These are phyloP conservation scores for Acanthoscelides obtectus DNA, from an alignment of 2,888 invertebrate species.

Conservation along the genomic window DNA sequence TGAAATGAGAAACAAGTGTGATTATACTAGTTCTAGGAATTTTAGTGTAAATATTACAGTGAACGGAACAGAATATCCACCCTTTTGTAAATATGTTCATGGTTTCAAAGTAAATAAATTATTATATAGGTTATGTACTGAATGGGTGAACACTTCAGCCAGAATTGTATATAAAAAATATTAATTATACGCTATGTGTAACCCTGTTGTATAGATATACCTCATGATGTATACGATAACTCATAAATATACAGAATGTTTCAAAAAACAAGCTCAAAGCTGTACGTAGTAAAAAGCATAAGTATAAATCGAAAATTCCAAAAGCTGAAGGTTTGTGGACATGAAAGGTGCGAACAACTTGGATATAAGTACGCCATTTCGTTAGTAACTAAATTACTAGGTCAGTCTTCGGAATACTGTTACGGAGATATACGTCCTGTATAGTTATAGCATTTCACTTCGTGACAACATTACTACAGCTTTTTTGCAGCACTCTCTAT, in stretches of 20 bases:
- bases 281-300: too few relatives aligned
- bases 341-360: too few relatives aligned
- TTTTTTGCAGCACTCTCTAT: background rate
- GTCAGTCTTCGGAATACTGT: too few relatives aligned
- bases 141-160: slow-evolving; percentile 34
- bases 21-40: slow-evolving; percentile 34
- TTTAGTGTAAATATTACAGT: slow-evolving; percentile 40
- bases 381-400: too few relatives aligned
- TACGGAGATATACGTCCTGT: too few relatives aligned
- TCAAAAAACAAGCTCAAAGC: too few relatives aligned
- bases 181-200: slow-evolving; percentile 7
- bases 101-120: slow-evolving; percentile 35
- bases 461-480: background rate
- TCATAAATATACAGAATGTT: background rate
- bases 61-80: slow-evolving; percentile 30
- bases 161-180: slow-evolving; percentile 31
- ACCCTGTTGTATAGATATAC: slow-evolving; percentile 22
- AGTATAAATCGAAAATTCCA: background rate
- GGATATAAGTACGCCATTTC: too few relatives aligned
- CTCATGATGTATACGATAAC: slow-evolving; percentile 11
- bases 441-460: too few relatives aligned
- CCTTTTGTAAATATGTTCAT: slow-evolving; percentile 43
- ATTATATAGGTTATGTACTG: slow-evolving; percentile 35
- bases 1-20: slow-evolving; percentile 42
- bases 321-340: too few relatives aligned